A percentile compares a stretch with the other conserved stretches of the same genome.
Conservation (phyloP, 2,888 invertebrate species). For the Apamea monoglypha region DNA sequence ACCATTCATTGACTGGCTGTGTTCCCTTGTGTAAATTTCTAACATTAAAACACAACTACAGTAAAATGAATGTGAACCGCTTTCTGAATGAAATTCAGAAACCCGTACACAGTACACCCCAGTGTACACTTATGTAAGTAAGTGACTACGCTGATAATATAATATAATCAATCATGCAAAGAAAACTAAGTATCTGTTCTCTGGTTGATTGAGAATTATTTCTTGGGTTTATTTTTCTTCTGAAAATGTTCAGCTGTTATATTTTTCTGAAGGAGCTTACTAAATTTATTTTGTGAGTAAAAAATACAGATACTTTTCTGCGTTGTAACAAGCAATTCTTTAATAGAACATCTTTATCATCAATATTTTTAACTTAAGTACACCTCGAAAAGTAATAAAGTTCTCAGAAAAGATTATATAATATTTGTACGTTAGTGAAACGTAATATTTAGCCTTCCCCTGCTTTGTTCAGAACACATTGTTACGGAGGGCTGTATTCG, state of each 20-base stretch:
- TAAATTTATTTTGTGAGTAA: neutral
- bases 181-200: neutral
- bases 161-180: neutral
- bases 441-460: neutral
- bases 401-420: neutral
- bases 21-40: neutral
- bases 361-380: slow-evolving; percentile 4
- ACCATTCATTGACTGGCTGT: neutral
- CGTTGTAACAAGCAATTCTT: neutral
- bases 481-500: neutral
- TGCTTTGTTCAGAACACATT: neutral
- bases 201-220: neutral
- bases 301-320: neutral
- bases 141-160: neutral
- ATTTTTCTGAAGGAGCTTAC: neutral
- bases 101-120: too few species aligned
- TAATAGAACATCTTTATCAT: neutral
- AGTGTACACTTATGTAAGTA: too few species aligned
- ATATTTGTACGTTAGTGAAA: neutral
- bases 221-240: neutral
- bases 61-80: neutral
- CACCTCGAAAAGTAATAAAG: slow-evolving; percentile 8
- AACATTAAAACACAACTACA: neutral
- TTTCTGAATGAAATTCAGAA: neutral
- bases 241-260: neutral